Evolutionary conservation across 1,140 invertebrate genomes (phyloP), one percentile per base, ranked within the genome.

Genomic region (Elymnias hypermnestra): DNA sequence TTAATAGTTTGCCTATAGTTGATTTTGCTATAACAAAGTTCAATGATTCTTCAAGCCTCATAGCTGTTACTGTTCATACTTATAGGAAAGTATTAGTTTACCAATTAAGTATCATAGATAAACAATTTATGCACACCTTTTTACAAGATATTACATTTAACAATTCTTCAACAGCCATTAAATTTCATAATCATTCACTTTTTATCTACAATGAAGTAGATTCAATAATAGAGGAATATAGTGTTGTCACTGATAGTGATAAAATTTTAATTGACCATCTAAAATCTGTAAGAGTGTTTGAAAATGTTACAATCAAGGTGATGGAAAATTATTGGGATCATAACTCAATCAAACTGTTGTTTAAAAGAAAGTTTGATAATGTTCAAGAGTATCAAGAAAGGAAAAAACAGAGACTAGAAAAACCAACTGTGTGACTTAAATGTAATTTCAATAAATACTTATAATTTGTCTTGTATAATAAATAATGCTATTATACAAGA

Each of bases 351-450:
- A 89, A 90, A 45, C 68, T 89, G 44, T 88, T 93, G 50, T 93
- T 92, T 62, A 94, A 93, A 78, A 90, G 91, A 61, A 92, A 91
- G 58, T 93, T 89, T 86, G 92, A 94, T 68, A 93, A 93, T 88
- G 88, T 93, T 12, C 90, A 91, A 70, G 92, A 93, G 64, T 94
- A 94, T 79, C 87, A 92, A 64, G 90, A 93, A 74, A 89, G 90
- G 54, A 94, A 94, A 73, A 93, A 91, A 50, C 67, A 73, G 52
- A 70, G 85, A 59, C 75, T 61, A 58, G 73, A 52, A 61, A 83
- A 67, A 50, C 36, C 18, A 29, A n/a, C 10, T 17, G 14, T 15
- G 10, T 5, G 3, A 31, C 4, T 3, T 31, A 31, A 14, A 5
- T 15, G 14, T 1, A 25, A 44, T 39, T 39, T 25, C 37, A 31